Evolutionary conservation across 2,888 invertebrate species (phyloP).

Genomic region (Minunthozetes semirufus): DNA sequence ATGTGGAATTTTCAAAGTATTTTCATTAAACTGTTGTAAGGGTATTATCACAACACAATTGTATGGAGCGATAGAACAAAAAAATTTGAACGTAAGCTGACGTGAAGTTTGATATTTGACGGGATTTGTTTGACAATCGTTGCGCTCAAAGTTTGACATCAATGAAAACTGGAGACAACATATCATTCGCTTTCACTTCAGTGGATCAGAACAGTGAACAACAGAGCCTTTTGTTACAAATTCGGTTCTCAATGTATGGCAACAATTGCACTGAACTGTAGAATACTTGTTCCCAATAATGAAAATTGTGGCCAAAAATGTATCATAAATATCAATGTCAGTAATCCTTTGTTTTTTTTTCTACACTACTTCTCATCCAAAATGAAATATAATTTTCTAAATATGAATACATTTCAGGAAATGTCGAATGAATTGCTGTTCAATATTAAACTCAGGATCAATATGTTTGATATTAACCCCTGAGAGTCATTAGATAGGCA

Average conservation of each 20-base stretch:
- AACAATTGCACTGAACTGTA: not conserved
- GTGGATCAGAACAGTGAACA: not conserved
- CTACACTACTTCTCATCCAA: not conserved
- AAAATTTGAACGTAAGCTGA: not conserved
- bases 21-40: conserved; percentile 4
- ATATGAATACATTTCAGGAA: not conserved
- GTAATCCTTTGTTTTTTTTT: not conserved
- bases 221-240: conserved; percentile 10
- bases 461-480: conserved; percentile 8
- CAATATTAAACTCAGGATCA: not conserved
- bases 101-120: conserved; percentile 21
- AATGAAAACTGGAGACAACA: conserved; percentile 19
- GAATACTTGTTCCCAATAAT: not conserved
- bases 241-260: not conserved
- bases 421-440: not conserved
- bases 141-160: conserved; percentile 16
- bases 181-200: conserved; percentile 11
- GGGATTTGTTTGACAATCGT: conserved; percentile 21
- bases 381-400: not conserved
- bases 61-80: not conserved
- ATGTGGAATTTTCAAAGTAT: conserved; percentile 19
- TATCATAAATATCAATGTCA: not conserved
- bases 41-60: not conserved
- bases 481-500: not conserved
- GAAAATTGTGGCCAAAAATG: not conserved